Base-by-base conservation (phyloP, 2,888 invertebrate species). In the Charanyca ferruginea region DNA sequence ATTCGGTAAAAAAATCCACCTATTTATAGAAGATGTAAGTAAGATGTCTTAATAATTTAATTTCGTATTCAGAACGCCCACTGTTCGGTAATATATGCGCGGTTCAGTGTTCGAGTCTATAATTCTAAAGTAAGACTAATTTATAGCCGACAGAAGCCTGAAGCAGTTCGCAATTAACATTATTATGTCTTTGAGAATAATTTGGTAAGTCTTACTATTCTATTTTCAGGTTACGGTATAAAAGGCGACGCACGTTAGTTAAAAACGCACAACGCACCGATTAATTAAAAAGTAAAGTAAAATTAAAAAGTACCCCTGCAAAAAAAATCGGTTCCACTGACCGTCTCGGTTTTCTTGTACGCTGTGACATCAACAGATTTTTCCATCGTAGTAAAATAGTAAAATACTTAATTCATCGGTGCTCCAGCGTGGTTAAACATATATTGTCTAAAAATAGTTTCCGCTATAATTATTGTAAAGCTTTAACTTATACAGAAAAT, bases 51-150 rank as follows among this genome's bases (percentile, higher is more conserved):
- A 62, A 55, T 54, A 22, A 74, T 73, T 77, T 55, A 53, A 60
- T 65, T 77, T 53, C 1, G 41, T 20, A 65, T 79, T 70, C 67
- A 38, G 59, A 22, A 42, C 58, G 49, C 48, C 32, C 44, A 7
- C 42, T 55, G 47, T 3, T 52, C 18, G 44, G 59, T 57, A 57
- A 78, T 58, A 18, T 57, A 65, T 47, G 47, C 58, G 49, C 2
- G 51, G 51, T 57, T 68, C 48, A 38, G 41, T 9, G 54, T 47
- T 59, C 54, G 5, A 47, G 44, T 59, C 74, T 78, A 62, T 79
- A 66, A 78, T 74, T 79, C 62, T 65, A 42, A 62, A 59, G 64
- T 70, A 65, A 54, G 55, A 35, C 62, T 70, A 70, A 81, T 78
- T 81, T 81, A 77, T 67, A 57, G 66, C 20, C 45, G 16, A 47